Evolutionary conservation across 2,113 vertebrate species (phyloP), one percentile per base, ranked within the genome.

Genomic region (Phainopepla nitens): DNA sequence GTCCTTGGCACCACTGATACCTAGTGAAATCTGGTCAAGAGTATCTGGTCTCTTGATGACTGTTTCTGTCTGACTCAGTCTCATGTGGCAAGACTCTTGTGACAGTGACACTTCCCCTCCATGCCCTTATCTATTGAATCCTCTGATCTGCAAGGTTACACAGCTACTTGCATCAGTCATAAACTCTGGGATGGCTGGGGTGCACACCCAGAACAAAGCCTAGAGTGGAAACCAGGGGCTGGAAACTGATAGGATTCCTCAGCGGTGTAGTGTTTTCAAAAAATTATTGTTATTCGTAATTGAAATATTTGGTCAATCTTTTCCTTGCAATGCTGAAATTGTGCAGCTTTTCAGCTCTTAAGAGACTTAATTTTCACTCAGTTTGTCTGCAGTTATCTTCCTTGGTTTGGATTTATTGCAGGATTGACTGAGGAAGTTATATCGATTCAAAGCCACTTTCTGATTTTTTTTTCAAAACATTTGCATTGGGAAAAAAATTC

Each of bases 71-170:
- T 31, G n/a, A 22, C 17, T 69, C 28, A 28, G 12, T 21, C 25
- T 7, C 0, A 0, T 15, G 20, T 33, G n/a, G 47, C 0, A 2
- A 23, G 11, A 5, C 24, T 69, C 14, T 27, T 61, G 50, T 70
- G 69, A 12, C 42, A 57, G 23, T 70, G 33, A 29, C 11, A 20
- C 9, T 4, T 66, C 22, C 11, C 4, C 12, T 87, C 19, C 42
- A 28, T 1, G 20, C 7, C 28, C 15, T 60, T 82, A 21, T 68
- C 36, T 88, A 13, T 29, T 68, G 49, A 82, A 47, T 49, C 42
- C 24, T 24, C 7, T 75, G 35, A 20, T 75, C 42, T 50, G 36
- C 33, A 51, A 11, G 13, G 17, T 16, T 68, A 13, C 50, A 19
- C 23, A 33, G 42, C 15, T 73, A 2, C 11, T 11, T 69, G 7